Conservation (phyloP, 2,888 invertebrate species). For the Penaeus monodon region DNA sequence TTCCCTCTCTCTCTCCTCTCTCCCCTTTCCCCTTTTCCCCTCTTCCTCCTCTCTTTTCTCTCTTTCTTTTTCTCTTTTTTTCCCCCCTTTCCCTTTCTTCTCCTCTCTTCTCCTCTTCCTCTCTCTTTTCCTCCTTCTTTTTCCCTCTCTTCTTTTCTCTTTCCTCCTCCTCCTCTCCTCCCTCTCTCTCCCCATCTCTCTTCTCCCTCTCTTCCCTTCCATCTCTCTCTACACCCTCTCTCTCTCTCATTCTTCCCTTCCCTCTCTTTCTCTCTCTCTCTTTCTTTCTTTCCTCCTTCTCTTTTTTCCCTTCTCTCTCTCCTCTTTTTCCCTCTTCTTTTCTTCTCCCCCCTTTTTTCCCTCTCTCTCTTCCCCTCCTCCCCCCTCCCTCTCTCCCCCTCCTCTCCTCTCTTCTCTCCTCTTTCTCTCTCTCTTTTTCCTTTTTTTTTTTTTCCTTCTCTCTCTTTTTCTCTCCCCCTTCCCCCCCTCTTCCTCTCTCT, state of each 20-base stretch:
- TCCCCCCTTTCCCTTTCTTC: background rate
- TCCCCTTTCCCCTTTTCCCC: background rate
- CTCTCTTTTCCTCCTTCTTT: background rate
- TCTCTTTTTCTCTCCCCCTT: no score
- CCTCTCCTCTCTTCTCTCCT: no score
- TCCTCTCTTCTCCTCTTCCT: background rate
- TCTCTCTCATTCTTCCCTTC: no score
- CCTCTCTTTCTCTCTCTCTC: background rate
- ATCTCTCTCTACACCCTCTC: no score
- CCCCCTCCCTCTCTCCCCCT: no score
- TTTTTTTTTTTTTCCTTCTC: no score
- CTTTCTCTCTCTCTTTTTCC: no score
- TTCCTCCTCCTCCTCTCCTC: background rate
- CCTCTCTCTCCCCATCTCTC: background rate
- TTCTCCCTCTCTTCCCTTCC: background rate
- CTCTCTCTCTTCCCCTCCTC: background rate
- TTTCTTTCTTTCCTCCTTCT: background rate
- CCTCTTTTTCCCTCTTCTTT: background rate
- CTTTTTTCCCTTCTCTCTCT: conserved; percentile 11
- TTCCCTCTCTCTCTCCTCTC: no score
- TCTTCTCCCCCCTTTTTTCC: background rate
- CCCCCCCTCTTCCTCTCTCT: no score
- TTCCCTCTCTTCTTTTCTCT: background rate
- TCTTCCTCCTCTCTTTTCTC: background rate
- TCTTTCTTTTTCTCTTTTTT: background rate